Base-by-base conservation (phyloP, 92 coral and sea anemone genomes). In the Isaurus tuberculatus region DNA sequence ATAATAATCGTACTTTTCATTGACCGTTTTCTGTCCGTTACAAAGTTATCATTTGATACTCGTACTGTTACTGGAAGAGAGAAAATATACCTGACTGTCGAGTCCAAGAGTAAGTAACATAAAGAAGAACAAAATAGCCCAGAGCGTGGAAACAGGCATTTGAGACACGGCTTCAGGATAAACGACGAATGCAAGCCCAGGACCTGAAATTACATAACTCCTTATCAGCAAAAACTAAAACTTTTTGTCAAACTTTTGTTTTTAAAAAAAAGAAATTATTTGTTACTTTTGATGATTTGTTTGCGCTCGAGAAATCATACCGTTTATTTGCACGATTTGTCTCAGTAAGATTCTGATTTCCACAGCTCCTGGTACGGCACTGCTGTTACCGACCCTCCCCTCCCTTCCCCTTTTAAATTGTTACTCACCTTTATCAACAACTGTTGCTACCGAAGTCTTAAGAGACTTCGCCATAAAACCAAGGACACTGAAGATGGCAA, bases 401-500 rank as follows among this genome's bases (percentile, higher is more conserved):
- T 14, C 40, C 48, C 32, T 3, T 15, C 23, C 53, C 27, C 23
- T 49, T n/a, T 1, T 27, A n/a, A 25, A 25, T 28, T 31, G 13
- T 57, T 25, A 20, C 75, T 87, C 48, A 73, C 90, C 90, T 64
- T 86, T 80, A 5, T 84, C 84, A 1, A 85, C 90, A 10, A 87
- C 90, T 15, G 70, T 68, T 48, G 53, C 83, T 3, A 87, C 84
- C 23, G 63, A 37, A 2, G 79, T 74, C 16, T 81, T 81, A 19
- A 87, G 70, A 44, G 84, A 79, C 9, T 55, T 61, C 17, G 90
- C 84, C 73, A 87, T 58, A 53, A 87, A 87, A 32, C 90, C 90
- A 3, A 87, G 77, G 31, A 87, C 90, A 71, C 90, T 87, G 77
- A 87, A 87, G 5, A 87, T 85, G 11, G 73, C 90, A 64, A 87